These are phyloP conservation scores for Nineta flava DNA, from an alignment of 2,888 invertebrate genomes.

Conservation along the genomic window DNA sequence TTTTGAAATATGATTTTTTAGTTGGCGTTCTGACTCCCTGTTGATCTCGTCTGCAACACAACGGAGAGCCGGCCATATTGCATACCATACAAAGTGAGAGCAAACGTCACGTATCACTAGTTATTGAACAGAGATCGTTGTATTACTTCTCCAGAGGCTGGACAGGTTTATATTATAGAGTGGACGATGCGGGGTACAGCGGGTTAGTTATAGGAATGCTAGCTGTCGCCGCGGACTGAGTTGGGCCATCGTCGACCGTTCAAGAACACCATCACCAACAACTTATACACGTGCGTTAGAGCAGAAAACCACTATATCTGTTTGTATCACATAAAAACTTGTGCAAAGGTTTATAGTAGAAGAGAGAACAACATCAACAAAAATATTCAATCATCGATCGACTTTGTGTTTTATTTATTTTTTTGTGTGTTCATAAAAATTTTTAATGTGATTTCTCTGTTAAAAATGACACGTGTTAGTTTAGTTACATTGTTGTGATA, in stretches of 20 bases:
- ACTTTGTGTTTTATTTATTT: background rate
- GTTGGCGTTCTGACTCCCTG: background rate
- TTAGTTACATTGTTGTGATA: too few species aligned
- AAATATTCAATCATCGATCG: too few species aligned
- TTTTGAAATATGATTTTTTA: background rate
- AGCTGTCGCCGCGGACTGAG: slow-evolving; percentile 3
- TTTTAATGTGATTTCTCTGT: too few species aligned
- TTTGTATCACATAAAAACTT: background rate
- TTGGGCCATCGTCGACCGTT: slow-evolving; percentile 3
- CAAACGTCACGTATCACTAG: slow-evolving; percentile 17
- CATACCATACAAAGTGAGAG: slow-evolving; percentile 29
- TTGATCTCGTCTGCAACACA: background rate
- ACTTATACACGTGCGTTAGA: background rate
- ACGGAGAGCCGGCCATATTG: slow-evolving; percentile 27
- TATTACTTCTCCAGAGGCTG: slow-evolving; percentile 25
- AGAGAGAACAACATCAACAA: too few species aligned
- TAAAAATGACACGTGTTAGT: too few species aligned
- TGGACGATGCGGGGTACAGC: slow-evolving; percentile 22
- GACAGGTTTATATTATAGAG: slow-evolving; percentile 22
- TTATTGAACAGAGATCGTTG: slow-evolving; percentile 17
- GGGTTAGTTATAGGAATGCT: slow-evolving; percentile 11
- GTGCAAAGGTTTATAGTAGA: too few species aligned
- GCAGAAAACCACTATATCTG: background rate
- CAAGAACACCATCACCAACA: slow-evolving; percentile 1
- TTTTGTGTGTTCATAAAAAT: background rate